phyloP scores from a whole-genome alignment of 2,797 vertebrate species.

The Lophius americanus region DNA sequence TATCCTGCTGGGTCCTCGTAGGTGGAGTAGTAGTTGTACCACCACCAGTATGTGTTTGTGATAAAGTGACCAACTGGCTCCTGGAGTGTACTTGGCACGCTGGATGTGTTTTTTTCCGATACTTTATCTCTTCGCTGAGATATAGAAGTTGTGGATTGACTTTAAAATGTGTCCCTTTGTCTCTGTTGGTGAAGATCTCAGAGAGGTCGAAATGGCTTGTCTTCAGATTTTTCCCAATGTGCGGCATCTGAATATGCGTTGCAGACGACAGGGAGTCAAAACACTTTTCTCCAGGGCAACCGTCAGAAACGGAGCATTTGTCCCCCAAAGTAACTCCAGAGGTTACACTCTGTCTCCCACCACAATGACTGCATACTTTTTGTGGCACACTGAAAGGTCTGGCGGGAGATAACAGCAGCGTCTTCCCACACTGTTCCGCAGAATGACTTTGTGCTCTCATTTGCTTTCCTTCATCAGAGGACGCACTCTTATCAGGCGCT shows the following conservation, averaged over 20 bases:
- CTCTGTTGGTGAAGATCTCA: constrained; percentile 29
- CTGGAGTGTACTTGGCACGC: constrained; percentile 67
- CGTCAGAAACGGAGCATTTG: constrained; percentile 13
- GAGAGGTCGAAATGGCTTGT: constrained; percentile 26
- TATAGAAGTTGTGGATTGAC: constrained; percentile 38
- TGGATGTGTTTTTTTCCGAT: constrained; percentile 57
- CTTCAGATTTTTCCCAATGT: constrained; percentile 36
- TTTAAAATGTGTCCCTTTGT: constrained; percentile 31
- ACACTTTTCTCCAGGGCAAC: constrained; percentile 38
- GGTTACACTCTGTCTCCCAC: constrained; percentile 63
- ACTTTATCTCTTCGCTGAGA: constrained; percentile 42
- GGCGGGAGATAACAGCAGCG: constrained; percentile 38
- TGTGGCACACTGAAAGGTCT: constrained; percentile 50
- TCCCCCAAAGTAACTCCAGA: constrained; percentile 21
- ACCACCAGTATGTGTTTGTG: constrained; percentile 19
- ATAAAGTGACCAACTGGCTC: constrained; percentile 37
- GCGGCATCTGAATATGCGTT: constrained; percentile 24
- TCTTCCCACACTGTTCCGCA: constrained; percentile 51
- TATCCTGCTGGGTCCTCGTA: constrained; percentile 44
- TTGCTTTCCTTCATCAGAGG: constrained; percentile 36
- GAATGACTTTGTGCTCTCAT: constrained; percentile 44
- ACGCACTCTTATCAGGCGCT: constrained; percentile 23
- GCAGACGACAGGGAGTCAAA: constrained; percentile 15
- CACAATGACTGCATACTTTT: constrained; percentile 76
- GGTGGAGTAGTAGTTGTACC: constrained; percentile 22